These are phyloP conservation scores for Rutilus rutilus DNA, from an alignment of 2,113 vertebrate genomes.

Conservation along the genomic window DNA sequence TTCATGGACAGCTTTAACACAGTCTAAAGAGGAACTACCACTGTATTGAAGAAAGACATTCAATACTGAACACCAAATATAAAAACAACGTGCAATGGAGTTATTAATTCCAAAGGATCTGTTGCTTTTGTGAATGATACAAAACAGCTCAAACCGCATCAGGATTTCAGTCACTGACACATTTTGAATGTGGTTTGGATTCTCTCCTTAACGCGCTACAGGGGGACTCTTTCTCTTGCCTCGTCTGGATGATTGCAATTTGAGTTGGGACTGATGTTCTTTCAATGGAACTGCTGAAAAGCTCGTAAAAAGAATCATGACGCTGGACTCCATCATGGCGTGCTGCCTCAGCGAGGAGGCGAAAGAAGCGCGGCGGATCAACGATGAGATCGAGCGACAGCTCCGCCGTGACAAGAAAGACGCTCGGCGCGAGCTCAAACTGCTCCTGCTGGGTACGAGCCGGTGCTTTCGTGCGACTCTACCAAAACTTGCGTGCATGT, in stretches of 20 bases:
- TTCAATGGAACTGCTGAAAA: conserved; percentile 40
- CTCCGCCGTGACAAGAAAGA: conserved; percentile 89
- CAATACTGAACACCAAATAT: background rate
- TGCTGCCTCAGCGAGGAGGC: conserved; percentile 94
- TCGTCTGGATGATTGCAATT: background rate
- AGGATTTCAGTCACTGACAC: background rate
- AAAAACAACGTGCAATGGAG: conserved; percentile 12
- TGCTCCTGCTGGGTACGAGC: conserved; percentile 86
- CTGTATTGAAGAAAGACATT: background rate
- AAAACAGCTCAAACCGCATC: background rate
- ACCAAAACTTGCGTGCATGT: conserved; percentile 15
- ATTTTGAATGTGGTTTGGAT: background rate
- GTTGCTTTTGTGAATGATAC: conserved; percentile 15
- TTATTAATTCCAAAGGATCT: conserved; percentile 26
- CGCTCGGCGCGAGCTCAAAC: conserved; percentile 85
- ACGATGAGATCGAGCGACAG: conserved; percentile 92
- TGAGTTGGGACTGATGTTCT: background rate
- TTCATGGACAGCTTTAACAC: background rate
- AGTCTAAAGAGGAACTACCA: background rate
- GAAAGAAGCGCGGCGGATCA: conserved; percentile 93
- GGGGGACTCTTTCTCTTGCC: conserved; percentile 13
- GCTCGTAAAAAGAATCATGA: conserved; percentile 72
- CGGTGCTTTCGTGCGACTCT: conserved; percentile 2
- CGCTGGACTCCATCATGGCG: conserved; percentile 86
- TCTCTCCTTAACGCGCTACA: background rate